These are phyloP conservation scores for Apodemia hepburni DNA, from an alignment of 2,888 invertebrate genomes.

Conservation along the genomic window DNA sequence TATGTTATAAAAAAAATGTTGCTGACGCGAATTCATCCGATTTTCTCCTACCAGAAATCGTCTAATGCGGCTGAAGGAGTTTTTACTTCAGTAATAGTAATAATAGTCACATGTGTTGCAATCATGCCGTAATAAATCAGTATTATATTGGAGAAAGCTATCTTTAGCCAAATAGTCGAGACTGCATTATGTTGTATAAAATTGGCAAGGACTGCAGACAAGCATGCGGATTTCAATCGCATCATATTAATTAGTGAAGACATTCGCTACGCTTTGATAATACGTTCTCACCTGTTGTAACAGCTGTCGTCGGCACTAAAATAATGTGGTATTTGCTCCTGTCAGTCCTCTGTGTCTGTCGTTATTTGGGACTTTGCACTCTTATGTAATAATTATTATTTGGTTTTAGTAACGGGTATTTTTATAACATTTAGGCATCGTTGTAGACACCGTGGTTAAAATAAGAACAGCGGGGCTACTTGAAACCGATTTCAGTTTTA, in stretches of 20 bases:
- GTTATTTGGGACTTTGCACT: background rate
- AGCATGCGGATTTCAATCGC: slow-evolving; percentile 20
- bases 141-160: background rate
- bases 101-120: too few relatives aligned
- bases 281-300: slow-evolving; percentile 11
- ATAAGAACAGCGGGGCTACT: too few relatives aligned
- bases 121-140: too few relatives aligned
- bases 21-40: too few relatives aligned
- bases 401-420: too few relatives aligned
- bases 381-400: background rate
- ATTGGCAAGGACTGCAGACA: slow-evolving; percentile 32
- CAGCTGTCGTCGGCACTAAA: background rate
- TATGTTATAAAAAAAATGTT: too few relatives aligned
- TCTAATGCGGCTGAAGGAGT: too few relatives aligned
- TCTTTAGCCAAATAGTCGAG: slow-evolving; percentile 1
- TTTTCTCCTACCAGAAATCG: too few relatives aligned
- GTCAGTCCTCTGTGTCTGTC: background rate
- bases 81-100: too few relatives aligned
- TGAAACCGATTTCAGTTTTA: too few relatives aligned
- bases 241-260: background rate
- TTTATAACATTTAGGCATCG: too few relatives aligned
- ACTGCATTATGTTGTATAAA: slow-evolving; percentile 4
- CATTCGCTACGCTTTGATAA: background rate
- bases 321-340: slow-evolving; percentile 14
- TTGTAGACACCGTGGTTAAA: too few relatives aligned